These are phyloP conservation scores for Conops quadrifasciatus DNA, from an alignment of 2,888 invertebrate species.

Conservation along the genomic window DNA sequence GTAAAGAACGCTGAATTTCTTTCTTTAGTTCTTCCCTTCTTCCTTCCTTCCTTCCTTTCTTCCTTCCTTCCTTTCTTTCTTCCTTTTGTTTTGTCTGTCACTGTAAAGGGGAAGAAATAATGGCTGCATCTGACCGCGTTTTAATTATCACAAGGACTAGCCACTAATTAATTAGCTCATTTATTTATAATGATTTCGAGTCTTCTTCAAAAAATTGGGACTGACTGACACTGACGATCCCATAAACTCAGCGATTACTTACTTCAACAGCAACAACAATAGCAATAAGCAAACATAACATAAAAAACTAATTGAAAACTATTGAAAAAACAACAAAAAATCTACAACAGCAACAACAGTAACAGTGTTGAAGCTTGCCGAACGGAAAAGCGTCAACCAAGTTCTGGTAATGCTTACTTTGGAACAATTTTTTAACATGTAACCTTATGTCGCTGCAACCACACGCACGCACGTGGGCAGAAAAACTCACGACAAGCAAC, in stretches of 20 bases:
- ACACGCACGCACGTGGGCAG: not conserved
- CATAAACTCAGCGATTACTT: not conserved
- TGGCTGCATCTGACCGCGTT: too few species aligned
- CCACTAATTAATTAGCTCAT: too few species aligned
- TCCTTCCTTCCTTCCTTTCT: too few species aligned
- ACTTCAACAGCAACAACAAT: too few species aligned
- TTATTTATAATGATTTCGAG: too few species aligned
- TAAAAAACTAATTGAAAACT: not conserved
- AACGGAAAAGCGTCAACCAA: not conserved
- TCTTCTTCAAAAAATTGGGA: too few species aligned
- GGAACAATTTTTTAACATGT: not conserved
- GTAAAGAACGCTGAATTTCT: not conserved
- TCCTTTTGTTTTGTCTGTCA: too few species aligned
- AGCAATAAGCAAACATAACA: not conserved
- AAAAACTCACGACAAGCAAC: not conserved
- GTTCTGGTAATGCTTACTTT: constrained; percentile 6
- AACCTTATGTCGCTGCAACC: not conserved
- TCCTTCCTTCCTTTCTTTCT: too few species aligned
- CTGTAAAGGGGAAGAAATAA: too few species aligned
- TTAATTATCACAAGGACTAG: too few species aligned
- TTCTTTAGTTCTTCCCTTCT: not conserved
- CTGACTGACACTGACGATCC: too few species aligned
- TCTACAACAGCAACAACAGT: not conserved
- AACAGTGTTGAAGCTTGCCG: too few species aligned
- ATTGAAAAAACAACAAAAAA: not conserved